A percentile compares a stretch with the other conserved stretches of the same genome.
phyloP scores from a whole-genome alignment of 2,888 invertebrate genomes.

The Aleiodes alternator region DNA sequence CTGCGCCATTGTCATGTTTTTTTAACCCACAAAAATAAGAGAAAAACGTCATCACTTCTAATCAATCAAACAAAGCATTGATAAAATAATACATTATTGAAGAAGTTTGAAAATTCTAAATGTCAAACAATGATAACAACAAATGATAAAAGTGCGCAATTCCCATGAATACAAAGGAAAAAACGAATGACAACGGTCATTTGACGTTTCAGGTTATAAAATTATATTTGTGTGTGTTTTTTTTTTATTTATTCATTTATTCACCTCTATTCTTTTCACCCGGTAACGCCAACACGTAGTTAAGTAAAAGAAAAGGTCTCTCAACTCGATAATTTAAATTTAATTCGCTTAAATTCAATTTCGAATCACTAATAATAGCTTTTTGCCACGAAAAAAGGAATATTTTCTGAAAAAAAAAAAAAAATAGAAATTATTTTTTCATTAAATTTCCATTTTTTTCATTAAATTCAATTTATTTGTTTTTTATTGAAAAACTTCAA shows the following conservation, averaged over 20 bases:
- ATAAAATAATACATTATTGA: too few species aligned
- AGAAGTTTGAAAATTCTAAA: too few species aligned
- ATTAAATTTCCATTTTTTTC: conserved; percentile 10
- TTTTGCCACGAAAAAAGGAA: neutral
- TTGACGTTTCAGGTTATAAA: conserved; percentile 62
- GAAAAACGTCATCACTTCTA: too few species aligned
- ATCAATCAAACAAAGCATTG: too few species aligned
- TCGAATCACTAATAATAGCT: conserved; percentile 2
- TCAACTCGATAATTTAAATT: neutral
- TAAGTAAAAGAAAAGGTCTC: conserved; percentile 15
- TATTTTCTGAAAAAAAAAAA: neutral
- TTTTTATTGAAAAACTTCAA: neutral
- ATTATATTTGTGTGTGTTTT: conserved; percentile 39
- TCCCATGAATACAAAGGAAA: neutral
- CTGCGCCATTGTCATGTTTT: too few species aligned
- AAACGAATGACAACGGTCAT: conserved; percentile 45
- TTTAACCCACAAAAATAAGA: too few species aligned
- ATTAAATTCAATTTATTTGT: neutral
- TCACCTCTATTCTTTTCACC: conserved; percentile 25
- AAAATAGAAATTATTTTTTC: neutral
- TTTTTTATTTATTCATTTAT: conserved; percentile 37
- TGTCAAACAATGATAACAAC: conserved; percentile 8
- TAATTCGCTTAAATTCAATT: conserved; percentile 19
- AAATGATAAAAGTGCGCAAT: neutral
- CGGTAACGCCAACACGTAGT: conserved; percentile 26